Conservation (phyloP, 2,113 vertebrate genomes). For the Anolis carolinensis region DNA sequence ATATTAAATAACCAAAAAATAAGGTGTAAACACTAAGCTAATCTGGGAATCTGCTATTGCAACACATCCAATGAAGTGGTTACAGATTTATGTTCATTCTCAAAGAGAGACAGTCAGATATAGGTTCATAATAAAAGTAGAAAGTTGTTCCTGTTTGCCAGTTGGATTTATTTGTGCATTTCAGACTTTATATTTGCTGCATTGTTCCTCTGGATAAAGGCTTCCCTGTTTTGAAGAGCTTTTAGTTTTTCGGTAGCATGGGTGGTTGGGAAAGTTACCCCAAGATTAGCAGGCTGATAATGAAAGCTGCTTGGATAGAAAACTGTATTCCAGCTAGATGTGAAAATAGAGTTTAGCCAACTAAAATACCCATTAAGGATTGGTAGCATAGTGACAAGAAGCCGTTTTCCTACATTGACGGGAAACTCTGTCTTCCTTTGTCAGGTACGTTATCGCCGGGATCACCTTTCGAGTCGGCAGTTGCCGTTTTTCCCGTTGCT, state of each 20-base stretch:
- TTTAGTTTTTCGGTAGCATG: neutral
- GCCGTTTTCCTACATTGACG: neutral
- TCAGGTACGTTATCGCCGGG: slow-evolving; percentile 93
- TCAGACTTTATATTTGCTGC: neutral
- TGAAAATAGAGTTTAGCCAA: slow-evolving; percentile 28
- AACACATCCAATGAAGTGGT: no score
- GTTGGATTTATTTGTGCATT: neutral
- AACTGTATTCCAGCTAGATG: neutral
- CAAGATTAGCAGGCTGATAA: neutral
- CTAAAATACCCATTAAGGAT: slow-evolving; percentile 36
- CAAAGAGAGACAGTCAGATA: neutral
- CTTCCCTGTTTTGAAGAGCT: neutral
- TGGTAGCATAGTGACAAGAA: slow-evolving; percentile 14
- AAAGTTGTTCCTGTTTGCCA: neutral
- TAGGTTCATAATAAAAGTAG: neutral
- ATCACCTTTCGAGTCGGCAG: slow-evolving; percentile 86
- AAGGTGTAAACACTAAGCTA: no score
- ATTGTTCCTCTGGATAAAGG: neutral
- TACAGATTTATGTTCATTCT: neutral
- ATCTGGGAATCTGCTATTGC: no score
- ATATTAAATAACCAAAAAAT: no score
- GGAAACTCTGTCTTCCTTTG: slow-evolving; percentile 5
- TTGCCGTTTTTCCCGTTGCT: slow-evolving; percentile 88
- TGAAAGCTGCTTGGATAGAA: slow-evolving; percentile 33
- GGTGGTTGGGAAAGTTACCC: slow-evolving; percentile 1